Percentiles rank a stretch among this genome's conserved stretches.
phyloP scores from a whole-genome alignment of 2,888 invertebrate species.

The Caenorhabditis becei region DNA sequence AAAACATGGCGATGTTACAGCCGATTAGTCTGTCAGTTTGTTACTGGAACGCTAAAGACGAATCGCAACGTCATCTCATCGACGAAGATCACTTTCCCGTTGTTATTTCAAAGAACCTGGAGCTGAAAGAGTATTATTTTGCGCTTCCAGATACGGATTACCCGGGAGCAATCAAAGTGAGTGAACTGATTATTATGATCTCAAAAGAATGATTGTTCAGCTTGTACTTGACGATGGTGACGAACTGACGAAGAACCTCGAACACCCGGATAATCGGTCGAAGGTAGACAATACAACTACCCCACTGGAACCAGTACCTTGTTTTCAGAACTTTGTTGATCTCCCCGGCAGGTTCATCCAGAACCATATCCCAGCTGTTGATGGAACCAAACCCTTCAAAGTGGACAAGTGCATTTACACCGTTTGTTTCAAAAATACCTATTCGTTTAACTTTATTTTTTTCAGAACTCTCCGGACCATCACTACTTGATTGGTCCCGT shows the following conservation, averaged over 20 bases:
- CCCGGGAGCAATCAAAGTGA: conserved; percentile 62
- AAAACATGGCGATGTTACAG: conserved; percentile 30
- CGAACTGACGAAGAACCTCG: conserved; percentile 12
- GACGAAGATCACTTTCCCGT: conserved; percentile 62
- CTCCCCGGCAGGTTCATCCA: conserved; percentile 55
- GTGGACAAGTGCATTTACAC: conserved; percentile 68
- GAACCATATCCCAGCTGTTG: conserved; percentile 58
- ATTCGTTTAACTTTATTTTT: neutral
- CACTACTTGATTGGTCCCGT: conserved; percentile 65
- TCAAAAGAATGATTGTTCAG: conserved; percentile 22
- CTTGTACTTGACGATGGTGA: conserved; percentile 58
- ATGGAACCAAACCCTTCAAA: conserved; percentile 46
- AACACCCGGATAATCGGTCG: conserved; percentile 33
- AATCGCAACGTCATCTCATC: conserved; percentile 21
- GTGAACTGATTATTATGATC: neutral
- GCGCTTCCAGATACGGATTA: conserved; percentile 65
- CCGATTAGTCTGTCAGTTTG: conserved; percentile 59
- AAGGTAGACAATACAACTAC: neutral
- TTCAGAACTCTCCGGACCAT: conserved; percentile 66
- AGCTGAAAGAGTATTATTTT: conserved; percentile 43
- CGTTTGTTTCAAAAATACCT: conserved; percentile 32
- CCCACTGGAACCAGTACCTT: neutral
- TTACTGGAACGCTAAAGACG: conserved; percentile 61
- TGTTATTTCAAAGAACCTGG: conserved; percentile 45
- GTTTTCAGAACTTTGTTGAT: conserved; percentile 14